Conservation (phyloP, 2,113 vertebrate species). For the Antechinus stuartii region DNA sequence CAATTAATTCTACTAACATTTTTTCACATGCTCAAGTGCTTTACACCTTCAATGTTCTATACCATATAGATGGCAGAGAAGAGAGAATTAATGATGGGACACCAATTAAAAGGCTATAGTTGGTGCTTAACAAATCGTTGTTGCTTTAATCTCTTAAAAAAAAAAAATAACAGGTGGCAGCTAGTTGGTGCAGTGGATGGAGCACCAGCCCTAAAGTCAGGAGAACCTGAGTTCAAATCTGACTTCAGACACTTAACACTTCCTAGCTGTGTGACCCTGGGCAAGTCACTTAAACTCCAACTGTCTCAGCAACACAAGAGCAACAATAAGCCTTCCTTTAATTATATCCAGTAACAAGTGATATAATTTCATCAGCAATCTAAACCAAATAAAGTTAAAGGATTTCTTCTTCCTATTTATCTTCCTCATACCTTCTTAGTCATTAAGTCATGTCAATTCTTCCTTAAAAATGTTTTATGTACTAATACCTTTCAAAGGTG, state of each 20-base stretch:
- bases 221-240: too few species aligned
- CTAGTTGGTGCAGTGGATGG: too few species aligned
- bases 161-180: too few species aligned
- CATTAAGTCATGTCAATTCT: neutral
- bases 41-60: neutral
- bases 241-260: too few species aligned
- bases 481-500: neutral
- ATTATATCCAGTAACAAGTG: neutral
- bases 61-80: neutral
- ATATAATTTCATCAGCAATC: neutral
- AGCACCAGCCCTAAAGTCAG: too few species aligned
- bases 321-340: neutral
- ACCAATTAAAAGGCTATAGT: neutral
- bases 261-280: too few species aligned
- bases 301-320: neutral
- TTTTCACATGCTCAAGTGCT: neutral
- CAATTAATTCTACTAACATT: neutral
- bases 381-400: neutral
- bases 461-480: neutral
- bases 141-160: neutral
- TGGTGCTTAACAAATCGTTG: neutral
- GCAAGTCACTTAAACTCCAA: too few species aligned
- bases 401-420: neutral
- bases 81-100: neutral
- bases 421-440: neutral